Base-by-base conservation (phyloP, 2,888 invertebrate species). In the Lepidocyrtinus sp. region DNA sequence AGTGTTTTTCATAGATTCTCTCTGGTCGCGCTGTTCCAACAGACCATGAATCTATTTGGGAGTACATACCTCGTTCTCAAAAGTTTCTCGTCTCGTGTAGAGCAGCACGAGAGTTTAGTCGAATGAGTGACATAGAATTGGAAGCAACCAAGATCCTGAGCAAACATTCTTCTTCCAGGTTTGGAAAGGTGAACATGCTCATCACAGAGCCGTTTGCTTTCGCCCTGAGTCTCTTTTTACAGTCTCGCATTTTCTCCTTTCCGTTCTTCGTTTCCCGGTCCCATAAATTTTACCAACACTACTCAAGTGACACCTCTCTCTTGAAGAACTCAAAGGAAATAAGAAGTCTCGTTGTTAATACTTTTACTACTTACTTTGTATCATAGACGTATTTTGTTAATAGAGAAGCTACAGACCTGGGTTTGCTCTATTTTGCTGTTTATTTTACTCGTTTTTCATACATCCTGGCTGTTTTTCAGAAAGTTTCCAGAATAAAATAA, bases 151-250 rank as follows among this genome's bases (percentile, higher is more conserved):
- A 62, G 55, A 73, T 65, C 63, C 68, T 68, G 26, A 46, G 72
- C 67, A 71, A 46, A 62, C 78, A 78, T 78, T 78, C 78, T 78
- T 72, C 61, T 62, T 78, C 61, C 72, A 78, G 78, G 78, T 63
- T 73, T 68, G 78, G 68, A 72, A 78, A 78, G 78, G 78, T 78
- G 73, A 72, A 72, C 77, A 78, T n/a, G 68, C 68, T 59, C 59
- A 70, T 55, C 55, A 78, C 68, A 65, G 76, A 65, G 62, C 24
- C 17, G 45, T 69, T 46, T 68, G 45, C 72, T 7, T 59, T 7
- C 59, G 59, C 3, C 12, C 2, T n/a, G 19, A 9, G 21, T 71
- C 59, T 27, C 71, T 45, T 61, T 50, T 50, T 50, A 50, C 50
- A 50, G n/a, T 36, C 36, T 36, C 36, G 15, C 50, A 50, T 50